Percentiles rank a stretch among this genome's conserved stretches.
Evolutionary conservation across 1,140 invertebrate genomes (phyloP).

Genomic region (Thrips palmi): DNA sequence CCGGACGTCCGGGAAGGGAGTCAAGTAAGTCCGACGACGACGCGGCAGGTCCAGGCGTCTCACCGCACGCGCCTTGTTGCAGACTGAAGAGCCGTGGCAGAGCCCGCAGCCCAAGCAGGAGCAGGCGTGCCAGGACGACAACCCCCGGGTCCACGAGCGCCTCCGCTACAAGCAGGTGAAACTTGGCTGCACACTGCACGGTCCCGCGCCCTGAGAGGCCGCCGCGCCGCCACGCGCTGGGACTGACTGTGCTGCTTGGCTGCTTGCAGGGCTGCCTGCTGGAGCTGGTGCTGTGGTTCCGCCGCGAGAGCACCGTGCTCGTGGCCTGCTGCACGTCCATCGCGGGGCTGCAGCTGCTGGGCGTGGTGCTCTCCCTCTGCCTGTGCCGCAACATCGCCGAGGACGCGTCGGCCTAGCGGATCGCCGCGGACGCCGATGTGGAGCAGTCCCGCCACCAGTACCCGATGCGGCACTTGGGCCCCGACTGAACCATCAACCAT

Average conservation of each 20-base stretch:
- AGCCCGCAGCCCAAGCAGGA: constrained; percentile 12
- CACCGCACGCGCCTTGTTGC: too few species aligned
- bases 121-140: constrained; percentile 9
- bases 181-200: not conserved
- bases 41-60: too few species aligned
- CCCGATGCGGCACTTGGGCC: too few species aligned
- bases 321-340: not conserved
- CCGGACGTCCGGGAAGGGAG: too few species aligned
- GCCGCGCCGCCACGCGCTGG: not conserved
- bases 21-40: too few species aligned
- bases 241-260: not conserved
- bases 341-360: not conserved
- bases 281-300: not conserved
- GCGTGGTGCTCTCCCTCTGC: not conserved
- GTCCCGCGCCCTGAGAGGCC: not conserved
- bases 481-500: too few species aligned
- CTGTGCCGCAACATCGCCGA: not conserved
- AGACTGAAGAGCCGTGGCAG: constrained; percentile 15
- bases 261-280: not conserved
- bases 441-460: too few species aligned
- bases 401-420: too few species aligned
- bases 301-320: not conserved
- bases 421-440: too few species aligned
- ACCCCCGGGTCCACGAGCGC: constrained; percentile 3
- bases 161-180: not conserved